Base-by-base conservation (phyloP, 2,113 vertebrate species). In the Scytalopus superciliaris region DNA sequence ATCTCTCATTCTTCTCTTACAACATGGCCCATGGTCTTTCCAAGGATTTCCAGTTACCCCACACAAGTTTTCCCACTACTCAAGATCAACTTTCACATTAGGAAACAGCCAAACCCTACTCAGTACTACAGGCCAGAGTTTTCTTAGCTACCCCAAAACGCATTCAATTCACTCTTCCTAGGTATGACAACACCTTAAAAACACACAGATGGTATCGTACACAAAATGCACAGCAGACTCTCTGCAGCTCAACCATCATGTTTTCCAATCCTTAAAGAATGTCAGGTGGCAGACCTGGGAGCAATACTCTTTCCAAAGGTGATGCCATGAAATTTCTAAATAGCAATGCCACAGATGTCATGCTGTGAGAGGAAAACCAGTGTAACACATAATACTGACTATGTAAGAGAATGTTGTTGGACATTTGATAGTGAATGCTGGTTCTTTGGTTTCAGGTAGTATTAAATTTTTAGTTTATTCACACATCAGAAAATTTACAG, bases 361-460 rank as follows among this genome's bases (percentile, higher is more conserved):
- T 23, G n/a, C 14, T 57, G 17, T 28, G 44, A 67, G 27, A 40
- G 12, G 40, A 13, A 8, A 14, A 12, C 3, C 11, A 33, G n/a
- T 8, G 17, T 11, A 49, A 69, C 4, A 18, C 27, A 17, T 4
- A 5, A 27, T 3, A 22, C 3, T 13, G 24, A 17, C 3, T 3
- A 1, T 31, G 25, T 4, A 44, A 25, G 9, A 12, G 9, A 24
- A 3, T 9, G 9, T 3, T 44, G 5, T 17, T 22, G 10, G 12
- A 50, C 16, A 33, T 37, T 50, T 40, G 16, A 4, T 17, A 19
- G 14, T 47, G 3, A 53, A 52, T 16, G 16, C 21, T 40, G 23
- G 15, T n/a, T 42, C 9, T 21, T 27, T 22, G 6, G 9, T 7
- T 78, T n/a, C 27, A 12, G 44, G 35, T 11, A 12, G 25, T 39